Evolutionary conservation across 2,888 invertebrate species (phyloP).

Genomic region (Cremastinae sp.): DNA sequence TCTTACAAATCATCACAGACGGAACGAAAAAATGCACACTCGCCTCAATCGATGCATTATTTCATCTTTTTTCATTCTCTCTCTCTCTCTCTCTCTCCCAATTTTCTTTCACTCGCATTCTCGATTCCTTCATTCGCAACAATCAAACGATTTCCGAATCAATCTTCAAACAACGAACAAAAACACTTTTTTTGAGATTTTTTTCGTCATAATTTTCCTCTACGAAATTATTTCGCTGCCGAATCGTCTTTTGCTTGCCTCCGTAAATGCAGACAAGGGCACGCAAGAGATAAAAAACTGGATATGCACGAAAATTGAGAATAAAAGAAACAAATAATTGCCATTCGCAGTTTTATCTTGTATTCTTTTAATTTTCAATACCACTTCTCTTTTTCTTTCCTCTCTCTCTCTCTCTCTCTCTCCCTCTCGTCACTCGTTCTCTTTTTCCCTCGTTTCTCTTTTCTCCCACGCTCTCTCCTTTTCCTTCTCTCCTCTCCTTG

Average conservation of each 20-base stretch:
- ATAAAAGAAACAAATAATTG: conserved; percentile 37
- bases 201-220: conserved; percentile 17
- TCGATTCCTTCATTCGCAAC: conserved; percentile 32
- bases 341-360: conserved; percentile 57
- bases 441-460: conserved; percentile 21
- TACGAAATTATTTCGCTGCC: not conserved
- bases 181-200: conserved; percentile 12
- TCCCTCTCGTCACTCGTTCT: conserved; percentile 47
- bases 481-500: conserved; percentile 37
- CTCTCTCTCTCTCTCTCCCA: not conserved
- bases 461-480: conserved; percentile 21
- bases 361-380: conserved; percentile 77
- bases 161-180: conserved; percentile 6
- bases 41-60: conserved; percentile 46
- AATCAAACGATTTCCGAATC: conserved; percentile 24
- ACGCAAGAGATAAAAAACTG: conserved; percentile 27
- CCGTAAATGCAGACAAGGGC: conserved; percentile 57
- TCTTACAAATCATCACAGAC: conserved; percentile 60
- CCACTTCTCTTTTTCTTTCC: conserved; percentile 52
- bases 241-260: conserved; percentile 24
- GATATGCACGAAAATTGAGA: conserved; percentile 44
- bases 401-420: conserved; percentile 64
- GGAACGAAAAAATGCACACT: conserved; percentile 54
- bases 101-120: conserved; percentile 5
- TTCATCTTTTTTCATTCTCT: conserved; percentile 10